Evolutionary conservation across 2,113 vertebrate genomes (phyloP), one percentile per base, ranked within the genome.

Genomic region (Myrmophylax atrothorax): DNA sequence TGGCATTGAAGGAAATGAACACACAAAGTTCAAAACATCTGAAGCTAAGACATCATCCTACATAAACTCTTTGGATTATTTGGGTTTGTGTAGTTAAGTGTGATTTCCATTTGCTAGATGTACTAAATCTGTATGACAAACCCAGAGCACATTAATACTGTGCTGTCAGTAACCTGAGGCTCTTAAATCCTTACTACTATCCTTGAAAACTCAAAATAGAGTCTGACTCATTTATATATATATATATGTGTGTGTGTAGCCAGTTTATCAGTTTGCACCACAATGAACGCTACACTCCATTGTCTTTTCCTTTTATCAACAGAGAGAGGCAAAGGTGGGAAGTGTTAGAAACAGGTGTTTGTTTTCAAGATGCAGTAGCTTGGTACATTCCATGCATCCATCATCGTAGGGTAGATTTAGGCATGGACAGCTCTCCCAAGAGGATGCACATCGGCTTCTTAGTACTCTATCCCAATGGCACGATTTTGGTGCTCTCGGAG

Each of bases 1-100:
- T 19, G 75, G 58, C 17, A 50, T 53, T 75, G 78, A 90, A 90
- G 80, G 72, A 93, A 94, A 94, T 50, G 44, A 96, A 81, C 68
- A 90, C 52, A 33, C 56, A 24, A 73, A 70, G 62, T 64, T 37
- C 7, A 62, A 90, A 93, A 84, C 44, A 80, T 56, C 88, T 81
- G 92, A 94, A 60, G 72, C 49, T 46, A 52, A 94, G 79, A 59
- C 26, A 70, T 33, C 0, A 0, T 84, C 79, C 86, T 77, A 77
- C 60, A 77, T 37, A 82, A 87, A 72, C 44, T 46, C 18, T 2
- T 29, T 76, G 83, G 73, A 78, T 72, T 84, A 72, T 74, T 31
- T 90, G 59, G 20, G 25, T 90, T 94, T 81, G 47, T 84, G 92
- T 77, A 78, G 68, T 59, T 40, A 80, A 50, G 20, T 40, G 49